Base-by-base conservation (phyloP, 2,113 vertebrate genomes). In the Solenodon paradoxus region DNA sequence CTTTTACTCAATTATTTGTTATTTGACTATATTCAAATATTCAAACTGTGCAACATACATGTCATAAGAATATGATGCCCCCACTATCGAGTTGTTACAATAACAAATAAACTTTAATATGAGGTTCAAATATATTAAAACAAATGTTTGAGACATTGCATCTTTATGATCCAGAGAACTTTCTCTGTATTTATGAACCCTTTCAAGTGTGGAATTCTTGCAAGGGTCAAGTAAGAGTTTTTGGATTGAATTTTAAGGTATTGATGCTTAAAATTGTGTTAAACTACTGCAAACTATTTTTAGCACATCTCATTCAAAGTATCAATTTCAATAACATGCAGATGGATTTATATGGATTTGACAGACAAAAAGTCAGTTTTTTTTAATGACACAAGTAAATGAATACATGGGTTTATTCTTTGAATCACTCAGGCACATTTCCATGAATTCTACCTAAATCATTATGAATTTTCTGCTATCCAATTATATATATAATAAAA, bases 401-500 rank as follows among this genome's bases (percentile, higher is more conserved):
- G 5, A 53, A 75, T 61, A 22, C 16, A 57, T 16, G 28, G 0
- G 26, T 82, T 82, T 85, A 2, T 38, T 26, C 88, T 55, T 35
- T 47, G 16, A 1, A 42, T 57, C 24, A 47, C 4, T 92, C 22
- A 51, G 30, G 5, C 19, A 64, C 8, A 72, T 74, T 72, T 79
- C 6, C 26, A 47, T 79, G 53, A 69, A 55, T 69, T 64, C n/a
- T 38, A 26, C 6, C 5, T 55, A 81, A 53, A 40, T 42, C 7
- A n/a, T 47, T 4, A 59, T 53, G 13, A 82, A 63, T 85, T 72
- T 24, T 85, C 61, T 90, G 5, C 9, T 90, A 57, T 35, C 1
- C 9, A 92, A 86, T 95, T 97, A 95, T 96, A 97, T 86, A 57
- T 85, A 87, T 98, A 97, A 82, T 88, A 97, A 95, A 97, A 96